Conservation (phyloP, 2,888 invertebrate genomes). For the Scelioninae gen. 1 region DNA sequence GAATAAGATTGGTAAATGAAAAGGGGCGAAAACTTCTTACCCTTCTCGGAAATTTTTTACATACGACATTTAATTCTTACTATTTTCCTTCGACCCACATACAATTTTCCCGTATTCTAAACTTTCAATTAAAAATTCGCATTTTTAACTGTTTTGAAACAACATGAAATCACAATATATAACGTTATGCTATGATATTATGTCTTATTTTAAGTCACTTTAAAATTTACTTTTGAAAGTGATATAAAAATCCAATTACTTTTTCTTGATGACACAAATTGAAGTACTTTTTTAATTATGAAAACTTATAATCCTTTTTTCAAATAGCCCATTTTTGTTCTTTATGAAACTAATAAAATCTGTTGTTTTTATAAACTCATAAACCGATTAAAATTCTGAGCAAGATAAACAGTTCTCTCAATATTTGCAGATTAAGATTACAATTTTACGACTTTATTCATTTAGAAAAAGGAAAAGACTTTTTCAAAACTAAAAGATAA, state of each 20-base stretch:
- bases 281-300: no score
- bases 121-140: background rate
- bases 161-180: background rate
- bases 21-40: conserved; percentile 18
- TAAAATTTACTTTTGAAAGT: background rate
- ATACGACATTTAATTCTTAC: background rate
- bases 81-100: background rate
- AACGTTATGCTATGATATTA: background rate
- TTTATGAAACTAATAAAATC: no score
- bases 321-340: no score
- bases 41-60: conserved; percentile 15
- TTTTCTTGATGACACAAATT: no score
- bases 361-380: no score
- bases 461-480: background rate
- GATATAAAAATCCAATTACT: no score
- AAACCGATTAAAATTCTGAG: no score
- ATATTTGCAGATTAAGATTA: background rate
- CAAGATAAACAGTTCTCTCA: no score
- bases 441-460: background rate
- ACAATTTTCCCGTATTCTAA: background rate
- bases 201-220: no score
- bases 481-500: background rate
- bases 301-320: no score
- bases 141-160: background rate
- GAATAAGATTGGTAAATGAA: conserved; percentile 33